Percentiles rank a stretch among this genome's conserved stretches.
phyloP scores from a whole-genome alignment of 2,113 vertebrate species.

The Triplophysa rosa region DNA sequence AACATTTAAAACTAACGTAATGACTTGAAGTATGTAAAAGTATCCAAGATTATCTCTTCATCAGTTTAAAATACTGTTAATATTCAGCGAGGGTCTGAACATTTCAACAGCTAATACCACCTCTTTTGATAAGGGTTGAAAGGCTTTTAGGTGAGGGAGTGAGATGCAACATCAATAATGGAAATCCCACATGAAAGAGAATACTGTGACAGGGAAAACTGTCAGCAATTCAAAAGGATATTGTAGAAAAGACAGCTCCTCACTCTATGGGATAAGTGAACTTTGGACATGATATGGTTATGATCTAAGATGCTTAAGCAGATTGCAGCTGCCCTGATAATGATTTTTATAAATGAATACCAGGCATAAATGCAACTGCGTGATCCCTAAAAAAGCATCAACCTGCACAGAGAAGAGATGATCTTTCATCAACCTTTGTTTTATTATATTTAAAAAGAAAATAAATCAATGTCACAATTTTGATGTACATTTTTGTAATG shows the following conservation, averaged over 20 bases:
- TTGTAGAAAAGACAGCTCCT: slow-evolving; percentile 14
- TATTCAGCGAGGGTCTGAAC: not conserved
- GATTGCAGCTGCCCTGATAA: slow-evolving; percentile 9
- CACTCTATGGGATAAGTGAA: not conserved
- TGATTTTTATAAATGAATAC: not conserved
- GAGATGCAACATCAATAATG: slow-evolving; percentile 54
- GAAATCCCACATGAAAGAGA: slow-evolving; percentile 52
- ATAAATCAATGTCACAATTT: no score
- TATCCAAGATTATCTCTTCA: not conserved
- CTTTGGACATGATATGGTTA: slow-evolving; percentile 14
- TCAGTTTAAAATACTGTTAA: not conserved
- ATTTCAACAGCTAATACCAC: slow-evolving; percentile 20
- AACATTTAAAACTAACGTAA: no score
- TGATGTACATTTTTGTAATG: no score
- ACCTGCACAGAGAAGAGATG: no score
- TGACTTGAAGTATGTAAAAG: no score
- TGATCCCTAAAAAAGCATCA: no score
- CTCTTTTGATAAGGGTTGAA: slow-evolving; percentile 50
- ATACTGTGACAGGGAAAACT: slow-evolving; percentile 45
- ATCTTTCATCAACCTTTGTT: no score
- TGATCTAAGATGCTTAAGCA: slow-evolving; percentile 3
- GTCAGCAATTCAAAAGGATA: slow-evolving; percentile 36
- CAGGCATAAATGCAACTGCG: not conserved
- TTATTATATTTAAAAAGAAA: no score
- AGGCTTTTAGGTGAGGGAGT: slow-evolving; percentile 45